Conservation (phyloP, 92 coral and sea anemone genomes). For the Porites cylindrica region DNA sequence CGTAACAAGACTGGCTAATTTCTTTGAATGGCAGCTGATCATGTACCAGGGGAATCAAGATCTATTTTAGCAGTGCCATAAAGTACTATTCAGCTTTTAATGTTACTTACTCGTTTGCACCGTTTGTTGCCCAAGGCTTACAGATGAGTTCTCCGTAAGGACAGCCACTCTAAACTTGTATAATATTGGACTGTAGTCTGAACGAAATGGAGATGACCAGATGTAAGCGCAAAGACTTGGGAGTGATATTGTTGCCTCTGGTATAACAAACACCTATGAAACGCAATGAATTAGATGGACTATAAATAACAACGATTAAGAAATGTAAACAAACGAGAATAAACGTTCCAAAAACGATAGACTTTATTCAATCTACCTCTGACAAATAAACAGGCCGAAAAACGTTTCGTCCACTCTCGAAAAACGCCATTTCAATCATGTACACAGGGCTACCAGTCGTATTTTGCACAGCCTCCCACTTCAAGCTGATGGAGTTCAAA, state of each 20-base stretch:
- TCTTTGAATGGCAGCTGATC: background rate
- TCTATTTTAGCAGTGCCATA: background rate
- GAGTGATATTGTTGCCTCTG: constrained; percentile 22
- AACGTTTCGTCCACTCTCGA: background rate
- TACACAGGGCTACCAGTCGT: constrained; percentile 27
- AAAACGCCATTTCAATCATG: constrained; percentile 19
- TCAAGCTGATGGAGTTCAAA: constrained; percentile 23
- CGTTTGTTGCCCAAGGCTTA: constrained; percentile 33
- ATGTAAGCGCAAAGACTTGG: background rate
- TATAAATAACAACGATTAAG: background rate
- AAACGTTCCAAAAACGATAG: background rate
- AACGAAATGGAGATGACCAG: background rate
- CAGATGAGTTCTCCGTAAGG: constrained; percentile 22
- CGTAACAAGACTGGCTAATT: too few species aligned
- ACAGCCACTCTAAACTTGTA: constrained; percentile 26
- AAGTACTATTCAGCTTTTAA: too few species aligned
- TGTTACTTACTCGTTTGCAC: background rate
- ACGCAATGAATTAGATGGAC: background rate
- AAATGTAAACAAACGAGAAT: background rate
- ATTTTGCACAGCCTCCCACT: constrained; percentile 25
- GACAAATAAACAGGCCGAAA: background rate
- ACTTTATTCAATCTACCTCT: constrained; percentile 6
- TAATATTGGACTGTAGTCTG: background rate
- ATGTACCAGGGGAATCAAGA: background rate
- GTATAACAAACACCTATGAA: background rate